Percentiles rank a stretch among this genome's conserved stretches.
Conservation (phyloP, 2,888 invertebrate species). For the Azorinus chamasolen region DNA sequence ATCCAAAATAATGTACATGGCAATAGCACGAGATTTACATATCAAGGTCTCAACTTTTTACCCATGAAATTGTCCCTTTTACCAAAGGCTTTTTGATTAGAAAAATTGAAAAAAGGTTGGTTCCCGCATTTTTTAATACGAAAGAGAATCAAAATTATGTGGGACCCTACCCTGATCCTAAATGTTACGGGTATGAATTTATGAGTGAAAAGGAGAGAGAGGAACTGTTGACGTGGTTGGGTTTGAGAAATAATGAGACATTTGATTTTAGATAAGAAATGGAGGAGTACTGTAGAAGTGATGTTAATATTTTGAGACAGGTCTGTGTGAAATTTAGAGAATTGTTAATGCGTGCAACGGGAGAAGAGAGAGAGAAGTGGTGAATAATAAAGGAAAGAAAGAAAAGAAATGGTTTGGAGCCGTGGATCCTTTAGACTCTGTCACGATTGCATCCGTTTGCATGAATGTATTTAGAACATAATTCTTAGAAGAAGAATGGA, state of each 20-base stretch:
- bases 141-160: constrained; percentile 46
- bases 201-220: constrained; percentile 23
- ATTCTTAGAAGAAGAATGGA: constrained; percentile 45
- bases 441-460: constrained; percentile 53
- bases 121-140: constrained; percentile 57
- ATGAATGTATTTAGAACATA: constrained; percentile 40
- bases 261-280: constrained; percentile 42
- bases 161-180: constrained; percentile 39
- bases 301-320: constrained; percentile 48
- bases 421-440: constrained; percentile 39
- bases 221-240: constrained; percentile 26
- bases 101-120: constrained; percentile 6
- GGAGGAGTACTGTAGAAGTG: constrained; percentile 31
- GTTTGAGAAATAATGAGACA: not conserved
- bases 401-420: constrained; percentile 24
- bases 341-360: constrained; percentile 20
- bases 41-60: too few species aligned
- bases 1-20: too few species aligned
- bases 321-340: constrained; percentile 43
- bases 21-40: too few species aligned
- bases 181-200: constrained; percentile 26
- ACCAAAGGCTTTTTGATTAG: too few species aligned
- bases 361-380: not conserved
- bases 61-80: too few species aligned
- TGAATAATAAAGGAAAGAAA: constrained; percentile 5